phyloP scores from a whole-genome alignment of 2,888 invertebrate genomes.

The Lochmaea capreae region DNA sequence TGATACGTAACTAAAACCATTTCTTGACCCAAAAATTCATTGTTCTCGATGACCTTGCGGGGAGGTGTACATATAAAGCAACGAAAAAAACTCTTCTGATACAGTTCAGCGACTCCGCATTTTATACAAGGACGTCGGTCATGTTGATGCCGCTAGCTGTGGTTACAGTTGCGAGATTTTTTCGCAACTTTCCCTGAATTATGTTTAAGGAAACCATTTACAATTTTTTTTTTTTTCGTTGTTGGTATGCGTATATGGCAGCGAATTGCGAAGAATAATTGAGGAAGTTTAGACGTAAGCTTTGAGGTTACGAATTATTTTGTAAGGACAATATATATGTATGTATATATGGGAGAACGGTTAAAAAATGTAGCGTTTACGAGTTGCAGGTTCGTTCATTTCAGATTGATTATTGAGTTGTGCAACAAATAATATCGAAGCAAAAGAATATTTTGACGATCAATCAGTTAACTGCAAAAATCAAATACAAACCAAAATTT shows the following conservation, averaged over 20 bases:
- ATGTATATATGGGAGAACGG: neutral
- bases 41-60: constrained; percentile 21
- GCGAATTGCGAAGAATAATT: constrained; percentile 31
- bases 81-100: constrained; percentile 31
- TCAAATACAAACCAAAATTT: too few relatives aligned
- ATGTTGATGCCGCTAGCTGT: constrained; percentile 32
- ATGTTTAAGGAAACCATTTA: constrained; percentile 31
- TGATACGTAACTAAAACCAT: constrained; percentile 1
- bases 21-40: constrained; percentile 27
- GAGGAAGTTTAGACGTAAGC: constrained; percentile 33
- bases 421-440: neutral
- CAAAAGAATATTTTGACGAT: too few relatives aligned
- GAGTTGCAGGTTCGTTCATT: neutral
- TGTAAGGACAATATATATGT: constrained; percentile 3
- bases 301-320: constrained; percentile 16
- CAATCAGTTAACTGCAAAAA: too few relatives aligned
- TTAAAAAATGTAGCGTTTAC: neutral
- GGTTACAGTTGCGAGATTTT: constrained; percentile 41
- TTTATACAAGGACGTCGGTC: constrained; percentile 50
- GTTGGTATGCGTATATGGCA: constrained; percentile 28
- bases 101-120: constrained; percentile 53
- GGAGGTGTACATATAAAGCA: constrained; percentile 14
- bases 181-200: constrained; percentile 43
- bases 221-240: constrained; percentile 10
- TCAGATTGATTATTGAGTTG: neutral